Percentiles rank a stretch among this genome's conserved stretches.
Evolutionary conservation across 2,888 invertebrate genomes (phyloP).

Genomic region (Nymphalis polychloros): DNA sequence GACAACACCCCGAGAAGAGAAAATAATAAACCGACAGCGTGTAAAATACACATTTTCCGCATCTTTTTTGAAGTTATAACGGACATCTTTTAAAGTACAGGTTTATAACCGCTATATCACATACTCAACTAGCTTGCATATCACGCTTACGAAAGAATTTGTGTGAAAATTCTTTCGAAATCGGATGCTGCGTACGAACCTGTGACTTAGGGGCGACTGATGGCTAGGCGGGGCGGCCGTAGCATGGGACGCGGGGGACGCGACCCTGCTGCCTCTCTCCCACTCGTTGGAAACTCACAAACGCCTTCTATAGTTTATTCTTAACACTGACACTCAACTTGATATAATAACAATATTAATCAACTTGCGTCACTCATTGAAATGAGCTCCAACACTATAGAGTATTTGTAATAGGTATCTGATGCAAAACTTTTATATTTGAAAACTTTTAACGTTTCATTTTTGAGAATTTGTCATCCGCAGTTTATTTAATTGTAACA

Average conservation of each 20-base stretch:
- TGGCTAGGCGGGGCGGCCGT: constrained; percentile 56
- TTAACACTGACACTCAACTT: constrained; percentile 12
- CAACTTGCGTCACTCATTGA: background rate
- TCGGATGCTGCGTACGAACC: constrained; percentile 77
- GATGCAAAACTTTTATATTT: too few species aligned
- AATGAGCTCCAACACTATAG: background rate
- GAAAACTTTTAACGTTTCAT: too few species aligned
- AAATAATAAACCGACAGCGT: constrained; percentile 60
- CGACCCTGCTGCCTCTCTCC: constrained; percentile 52
- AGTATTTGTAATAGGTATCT: too few species aligned
- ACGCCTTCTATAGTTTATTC: constrained; percentile 25
- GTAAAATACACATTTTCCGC: constrained; percentile 40
- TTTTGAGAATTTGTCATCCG: too few species aligned
- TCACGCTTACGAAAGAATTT: constrained; percentile 43
- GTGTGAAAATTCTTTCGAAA: constrained; percentile 48
- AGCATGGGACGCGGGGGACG: constrained; percentile 63
- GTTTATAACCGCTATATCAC: constrained; percentile 33
- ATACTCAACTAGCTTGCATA: constrained; percentile 41
- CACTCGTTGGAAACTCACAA: constrained; percentile 44
- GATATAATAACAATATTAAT: constrained; percentile 15
- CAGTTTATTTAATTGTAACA: too few species aligned
- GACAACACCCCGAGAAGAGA: constrained; percentile 56
- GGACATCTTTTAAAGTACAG: constrained; percentile 31
- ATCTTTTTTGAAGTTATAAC: constrained; percentile 39
- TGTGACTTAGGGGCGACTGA: constrained; percentile 79